phyloP scores from a whole-genome alignment of 2,113 vertebrate genomes.

The Phyllostomus discolor region DNA sequence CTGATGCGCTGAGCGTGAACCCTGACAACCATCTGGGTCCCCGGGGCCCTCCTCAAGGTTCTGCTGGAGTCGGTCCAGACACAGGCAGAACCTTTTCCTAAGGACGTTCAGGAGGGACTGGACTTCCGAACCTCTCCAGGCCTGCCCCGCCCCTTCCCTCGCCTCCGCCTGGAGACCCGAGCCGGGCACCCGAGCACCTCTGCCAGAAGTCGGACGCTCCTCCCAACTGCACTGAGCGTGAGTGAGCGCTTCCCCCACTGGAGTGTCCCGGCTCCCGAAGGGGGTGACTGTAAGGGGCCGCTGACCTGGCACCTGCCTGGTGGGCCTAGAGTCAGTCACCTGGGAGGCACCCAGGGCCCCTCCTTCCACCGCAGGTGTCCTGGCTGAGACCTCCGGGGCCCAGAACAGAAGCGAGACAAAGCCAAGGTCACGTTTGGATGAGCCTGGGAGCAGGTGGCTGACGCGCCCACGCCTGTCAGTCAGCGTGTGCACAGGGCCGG shows the following conservation, averaged over 20 bases:
- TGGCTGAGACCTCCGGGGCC: fast-evolving
- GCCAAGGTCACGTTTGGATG: fast-evolving
- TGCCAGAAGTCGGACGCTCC: background rate
- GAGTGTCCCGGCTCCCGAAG: background rate
- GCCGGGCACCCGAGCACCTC: too few species aligned
- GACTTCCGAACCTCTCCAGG: background rate
- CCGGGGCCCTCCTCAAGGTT: fast-evolving
- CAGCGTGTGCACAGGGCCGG: fast-evolving
- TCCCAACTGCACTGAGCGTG: background rate
- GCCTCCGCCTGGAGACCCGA: background rate
- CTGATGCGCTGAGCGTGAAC: background rate
- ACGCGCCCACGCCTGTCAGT: fast-evolving
- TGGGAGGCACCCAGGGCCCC: too few species aligned
- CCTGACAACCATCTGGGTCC: background rate
- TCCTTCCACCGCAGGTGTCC: too few species aligned
- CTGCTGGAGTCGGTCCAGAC: too few species aligned
- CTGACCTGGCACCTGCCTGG: fast-evolving
- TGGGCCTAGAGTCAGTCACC: fast-evolving
- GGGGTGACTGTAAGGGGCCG: fast-evolving
- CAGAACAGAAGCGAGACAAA: background rate
- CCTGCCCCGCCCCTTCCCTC: background rate
- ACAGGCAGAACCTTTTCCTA: background rate
- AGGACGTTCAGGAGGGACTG: fast-evolving
- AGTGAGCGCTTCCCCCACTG: fast-evolving
- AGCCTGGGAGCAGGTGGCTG: fast-evolving